Percentiles rank a stretch among this genome's conserved stretches.
These are phyloP conservation scores for Amphipoea oculea DNA, from an alignment of 2,888 invertebrate genomes.

Conservation along the genomic window DNA sequence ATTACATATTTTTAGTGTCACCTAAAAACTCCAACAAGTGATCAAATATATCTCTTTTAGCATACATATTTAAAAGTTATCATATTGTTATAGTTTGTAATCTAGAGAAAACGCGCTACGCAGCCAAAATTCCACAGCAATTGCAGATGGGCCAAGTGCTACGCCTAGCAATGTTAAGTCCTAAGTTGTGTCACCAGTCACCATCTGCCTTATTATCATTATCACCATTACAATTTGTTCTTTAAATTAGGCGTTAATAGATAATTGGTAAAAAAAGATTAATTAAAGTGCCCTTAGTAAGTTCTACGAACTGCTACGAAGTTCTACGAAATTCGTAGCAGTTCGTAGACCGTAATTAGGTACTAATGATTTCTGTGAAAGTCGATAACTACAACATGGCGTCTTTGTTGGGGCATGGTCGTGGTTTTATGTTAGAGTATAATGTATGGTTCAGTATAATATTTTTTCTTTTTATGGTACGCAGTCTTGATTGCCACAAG, in stretches of 20 bases:
- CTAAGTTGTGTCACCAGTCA: not conserved
- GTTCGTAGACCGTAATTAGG: slow-evolving; percentile 51
- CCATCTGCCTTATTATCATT: not conserved
- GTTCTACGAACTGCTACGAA: slow-evolving; percentile 54
- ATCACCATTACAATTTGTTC: not conserved
- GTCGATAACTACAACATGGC: slow-evolving; percentile 12
- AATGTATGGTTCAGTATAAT: not conserved
- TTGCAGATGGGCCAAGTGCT: not conserved
- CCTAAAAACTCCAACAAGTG: not conserved
- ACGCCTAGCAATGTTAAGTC: not conserved
- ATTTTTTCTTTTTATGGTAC: not conserved
- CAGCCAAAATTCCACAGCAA: slow-evolving; percentile 21
- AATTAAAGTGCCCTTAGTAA: slow-evolving; percentile 29
- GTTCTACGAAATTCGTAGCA: slow-evolving; percentile 62
- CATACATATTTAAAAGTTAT: not conserved
- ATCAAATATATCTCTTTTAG: not conserved
- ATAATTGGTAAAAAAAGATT: slow-evolving; percentile 6
- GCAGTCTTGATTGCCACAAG: not conserved
- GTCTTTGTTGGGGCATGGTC: not conserved
- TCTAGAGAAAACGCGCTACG: slow-evolving; percentile 1
- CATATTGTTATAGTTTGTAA: not conserved
- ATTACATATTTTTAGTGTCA: not conserved
- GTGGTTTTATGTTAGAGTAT: not conserved
- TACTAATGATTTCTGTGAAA: slow-evolving; percentile 33
- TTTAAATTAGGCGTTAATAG: slow-evolving; percentile 9